Evolutionary conservation across 2,888 invertebrate species (phyloP), one percentile per base, ranked within the genome.

Genomic region (Nemapogon koenigi): DNA sequence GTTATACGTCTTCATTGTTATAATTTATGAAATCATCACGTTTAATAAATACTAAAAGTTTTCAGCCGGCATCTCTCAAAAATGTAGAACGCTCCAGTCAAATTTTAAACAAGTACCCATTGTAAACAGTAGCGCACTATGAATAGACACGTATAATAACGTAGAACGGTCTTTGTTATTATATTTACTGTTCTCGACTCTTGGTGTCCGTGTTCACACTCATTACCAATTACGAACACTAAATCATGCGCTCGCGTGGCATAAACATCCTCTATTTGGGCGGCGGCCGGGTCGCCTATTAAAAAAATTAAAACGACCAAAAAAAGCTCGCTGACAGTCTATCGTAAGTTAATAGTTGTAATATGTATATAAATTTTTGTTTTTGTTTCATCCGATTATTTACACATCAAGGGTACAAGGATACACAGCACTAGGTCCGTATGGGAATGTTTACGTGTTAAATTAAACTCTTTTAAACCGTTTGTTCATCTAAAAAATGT

Each of bases 151-250:
- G 6, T 19, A 8, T 31, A n/a, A 59, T 57, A 68, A 69, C 71
- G 72, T 66, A 62, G 52, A 47, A 45, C 40, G 59, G 61, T 65
- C 62, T 64, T 64, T 73, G 72, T 71, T 72, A 70, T 72, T 70
- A 63, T 75, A 71, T 71, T 72, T 63, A 65, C 63, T 61, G 15
- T 64, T 67, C 62, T 64, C 59, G 55, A 60, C 62, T 57, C 62
- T 66, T 70, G 71, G 70, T 70, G 62, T 59, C 63, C 66, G 60
- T 61, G 67, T 73, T 75, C 72, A 73, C 75, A 71, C 75, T 73
- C 67, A 61, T 65, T 68, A 56, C 62, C 69, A 71, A 75, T 75
- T 69, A 72, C 70, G 69, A 61, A 62, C 70, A 70, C 67, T 71
- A 70, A 71, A 72, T 75, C 73, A 75, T 69, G 68, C n/a, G 66